A percentile compares a stretch with the other conserved stretches of the same genome.
Conservation (phyloP, 2,888 invertebrate species). For the Xestia sexstrigata region DNA sequence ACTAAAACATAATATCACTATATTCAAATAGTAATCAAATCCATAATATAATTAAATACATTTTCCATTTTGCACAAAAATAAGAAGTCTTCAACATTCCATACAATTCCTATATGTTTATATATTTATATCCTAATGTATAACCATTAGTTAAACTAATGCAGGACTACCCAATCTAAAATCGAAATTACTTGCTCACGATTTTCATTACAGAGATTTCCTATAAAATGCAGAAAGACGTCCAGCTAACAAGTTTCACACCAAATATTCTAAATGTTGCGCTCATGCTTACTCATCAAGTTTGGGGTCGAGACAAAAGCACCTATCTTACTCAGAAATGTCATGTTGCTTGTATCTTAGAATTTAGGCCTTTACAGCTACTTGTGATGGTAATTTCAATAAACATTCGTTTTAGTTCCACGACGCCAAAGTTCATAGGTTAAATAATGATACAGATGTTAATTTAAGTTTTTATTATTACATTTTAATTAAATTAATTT, state of each 20-base stretch:
- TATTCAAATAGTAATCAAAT: slow-evolving; percentile 82
- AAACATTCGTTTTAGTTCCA: slow-evolving; percentile 50
- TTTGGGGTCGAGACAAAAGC: slow-evolving; percentile 65
- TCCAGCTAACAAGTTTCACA: slow-evolving; percentile 61
- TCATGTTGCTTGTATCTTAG: slow-evolving; percentile 63
- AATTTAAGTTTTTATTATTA: slow-evolving; percentile 59
- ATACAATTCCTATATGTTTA: slow-evolving; percentile 76
- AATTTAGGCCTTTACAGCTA: slow-evolving; percentile 71
- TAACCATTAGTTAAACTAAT: slow-evolving; percentile 85
- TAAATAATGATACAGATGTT: slow-evolving; percentile 64
- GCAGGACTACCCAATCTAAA: slow-evolving; percentile 76
- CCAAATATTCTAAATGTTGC: slow-evolving; percentile 60
- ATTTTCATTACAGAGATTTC: slow-evolving; percentile 69
- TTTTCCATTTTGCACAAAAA: slow-evolving; percentile 82
- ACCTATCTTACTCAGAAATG: slow-evolving; percentile 63
- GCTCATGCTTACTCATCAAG: slow-evolving; percentile 59
- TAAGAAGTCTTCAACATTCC: slow-evolving; percentile 82
- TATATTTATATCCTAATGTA: slow-evolving; percentile 76
- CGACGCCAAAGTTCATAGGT: slow-evolving; percentile 49
- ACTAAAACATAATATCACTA: slow-evolving; percentile 86
- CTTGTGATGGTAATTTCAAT: slow-evolving; percentile 51
- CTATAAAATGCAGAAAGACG: slow-evolving; percentile 77
- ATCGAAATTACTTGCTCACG: slow-evolving; percentile 75
- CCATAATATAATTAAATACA: slow-evolving; percentile 80
- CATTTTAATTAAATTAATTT: slow-evolving; percentile 36